Percentiles rank a stretch among this genome's conserved stretches.
These are phyloP conservation scores for Drosophila paranaensis DNA, from an alignment of 2,888 invertebrate genomes.

Conservation along the genomic window DNA sequence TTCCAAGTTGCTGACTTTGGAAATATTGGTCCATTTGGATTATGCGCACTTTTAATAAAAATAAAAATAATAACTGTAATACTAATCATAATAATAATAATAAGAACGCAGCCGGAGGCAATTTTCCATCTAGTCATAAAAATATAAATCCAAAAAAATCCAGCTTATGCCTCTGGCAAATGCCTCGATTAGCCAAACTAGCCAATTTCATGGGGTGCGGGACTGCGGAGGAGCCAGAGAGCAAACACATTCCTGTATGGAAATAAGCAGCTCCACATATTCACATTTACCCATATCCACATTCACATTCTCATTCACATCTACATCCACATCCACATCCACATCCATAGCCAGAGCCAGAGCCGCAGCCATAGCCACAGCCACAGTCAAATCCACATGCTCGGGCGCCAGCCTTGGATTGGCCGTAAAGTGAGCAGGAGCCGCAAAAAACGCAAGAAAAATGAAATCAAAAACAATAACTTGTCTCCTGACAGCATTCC, in stretches of 20 bases:
- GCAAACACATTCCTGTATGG: constrained; percentile 60
- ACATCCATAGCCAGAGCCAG: constrained; percentile 22
- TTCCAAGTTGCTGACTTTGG: constrained; percentile 50
- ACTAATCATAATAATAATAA: constrained; percentile 54
- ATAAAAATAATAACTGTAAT: constrained; percentile 21
- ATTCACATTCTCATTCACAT: constrained; percentile 13
- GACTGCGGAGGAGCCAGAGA: neutral
- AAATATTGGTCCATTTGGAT: constrained; percentile 40
- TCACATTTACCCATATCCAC: constrained; percentile 18
- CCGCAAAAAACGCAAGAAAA: constrained; percentile 64
- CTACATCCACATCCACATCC: constrained; percentile 6
- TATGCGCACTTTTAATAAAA: constrained; percentile 44
- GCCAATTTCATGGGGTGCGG: constrained; percentile 60
- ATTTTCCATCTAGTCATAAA: constrained; percentile 59
- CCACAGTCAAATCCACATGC: constrained; percentile 42
- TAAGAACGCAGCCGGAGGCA: constrained; percentile 53
- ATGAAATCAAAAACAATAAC: constrained; percentile 82
- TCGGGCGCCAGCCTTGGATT: constrained; percentile 32
- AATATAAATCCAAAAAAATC: constrained; percentile 56
- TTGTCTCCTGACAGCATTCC: constrained; percentile 79
- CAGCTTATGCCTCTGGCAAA: constrained; percentile 64
- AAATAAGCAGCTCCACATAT: constrained; percentile 64
- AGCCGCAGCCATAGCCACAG: constrained; percentile 20
- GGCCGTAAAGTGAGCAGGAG: constrained; percentile 53
- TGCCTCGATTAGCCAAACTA: constrained; percentile 76